A percentile compares a stretch with the other conserved stretches of the same genome.
Conservation (phyloP, 2,113 vertebrate genomes). For the Engystomops pustulosus region DNA sequence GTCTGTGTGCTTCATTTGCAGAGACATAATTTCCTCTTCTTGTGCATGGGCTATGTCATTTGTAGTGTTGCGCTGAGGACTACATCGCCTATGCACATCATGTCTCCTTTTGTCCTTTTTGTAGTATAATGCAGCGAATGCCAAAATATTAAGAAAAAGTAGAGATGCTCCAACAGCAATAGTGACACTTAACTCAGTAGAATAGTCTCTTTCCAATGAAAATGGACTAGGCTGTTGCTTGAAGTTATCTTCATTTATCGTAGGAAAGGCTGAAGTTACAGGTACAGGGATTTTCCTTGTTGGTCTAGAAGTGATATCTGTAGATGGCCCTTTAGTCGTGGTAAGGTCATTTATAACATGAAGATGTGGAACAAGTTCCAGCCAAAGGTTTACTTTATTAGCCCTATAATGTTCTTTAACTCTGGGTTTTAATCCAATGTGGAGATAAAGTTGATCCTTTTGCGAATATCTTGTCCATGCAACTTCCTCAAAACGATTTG, state of each 20-base stretch:
- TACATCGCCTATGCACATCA: constrained; percentile 93
- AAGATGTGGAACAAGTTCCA: constrained; percentile 97
- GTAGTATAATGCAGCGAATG: constrained; percentile 96
- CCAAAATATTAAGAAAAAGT: constrained; percentile 96
- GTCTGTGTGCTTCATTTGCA: constrained; percentile 99
- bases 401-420: constrained; percentile 98
- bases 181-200: constrained; percentile 95
- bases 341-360: constrained; percentile 98
- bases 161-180: constrained; percentile 96
- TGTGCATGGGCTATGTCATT: constrained; percentile 96
- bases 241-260: constrained; percentile 89
- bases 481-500: constrained; percentile 98
- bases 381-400: constrained; percentile 97
- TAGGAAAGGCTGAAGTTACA: constrained; percentile 92
- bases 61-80: constrained; percentile 89
- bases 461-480: constrained; percentile 98
- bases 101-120: constrained; percentile 98
- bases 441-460: constrained; percentile 97
- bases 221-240: constrained; percentile 89
- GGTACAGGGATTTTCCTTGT: constrained; percentile 89
- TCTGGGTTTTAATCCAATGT: constrained; percentile 96
- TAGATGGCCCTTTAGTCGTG: constrained; percentile 95
- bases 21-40: constrained; percentile 99
- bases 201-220: constrained; percentile 96
- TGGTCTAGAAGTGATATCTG: constrained; percentile 90